Conservation (phyloP, 1,140 invertebrate genomes). For the Pteromalus puparum region DNA sequence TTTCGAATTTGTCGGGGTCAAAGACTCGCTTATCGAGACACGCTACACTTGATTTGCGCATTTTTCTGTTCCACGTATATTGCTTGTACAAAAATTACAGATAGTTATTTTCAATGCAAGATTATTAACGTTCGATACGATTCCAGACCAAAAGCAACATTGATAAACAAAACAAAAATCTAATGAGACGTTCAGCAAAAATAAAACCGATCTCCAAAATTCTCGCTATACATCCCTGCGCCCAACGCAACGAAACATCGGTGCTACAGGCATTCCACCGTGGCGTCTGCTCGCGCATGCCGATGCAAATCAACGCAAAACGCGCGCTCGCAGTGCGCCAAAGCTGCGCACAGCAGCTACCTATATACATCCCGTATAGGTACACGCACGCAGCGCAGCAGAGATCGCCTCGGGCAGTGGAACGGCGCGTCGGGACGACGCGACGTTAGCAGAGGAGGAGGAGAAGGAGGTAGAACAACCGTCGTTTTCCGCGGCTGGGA, state of each 20-base stretch:
- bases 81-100: no score
- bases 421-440: slow-evolving; percentile 11
- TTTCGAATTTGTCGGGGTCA: no score
- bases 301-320: slow-evolving; percentile 31
- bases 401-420: slow-evolving; percentile 15
- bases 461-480: neutral
- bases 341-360: neutral
- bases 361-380: no score
- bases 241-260: neutral
- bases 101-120: no score
- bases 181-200: no score
- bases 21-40: no score
- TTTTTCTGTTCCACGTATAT: no score
- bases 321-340: neutral
- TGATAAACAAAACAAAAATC: no score
- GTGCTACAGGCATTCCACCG: neutral
- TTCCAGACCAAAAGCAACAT: no score
- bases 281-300: slow-evolving; percentile 17
- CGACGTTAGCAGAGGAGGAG: neutral
- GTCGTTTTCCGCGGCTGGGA: slow-evolving; percentile 54
- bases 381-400: neutral
- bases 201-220: neutral
- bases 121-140: no score
- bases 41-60: no score
- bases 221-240: neutral